A percentile compares a stretch with the other conserved stretches of the same genome.
These are phyloP conservation scores for Hyppa rectilinea DNA, from an alignment of 2,888 invertebrate species.

Conservation along the genomic window DNA sequence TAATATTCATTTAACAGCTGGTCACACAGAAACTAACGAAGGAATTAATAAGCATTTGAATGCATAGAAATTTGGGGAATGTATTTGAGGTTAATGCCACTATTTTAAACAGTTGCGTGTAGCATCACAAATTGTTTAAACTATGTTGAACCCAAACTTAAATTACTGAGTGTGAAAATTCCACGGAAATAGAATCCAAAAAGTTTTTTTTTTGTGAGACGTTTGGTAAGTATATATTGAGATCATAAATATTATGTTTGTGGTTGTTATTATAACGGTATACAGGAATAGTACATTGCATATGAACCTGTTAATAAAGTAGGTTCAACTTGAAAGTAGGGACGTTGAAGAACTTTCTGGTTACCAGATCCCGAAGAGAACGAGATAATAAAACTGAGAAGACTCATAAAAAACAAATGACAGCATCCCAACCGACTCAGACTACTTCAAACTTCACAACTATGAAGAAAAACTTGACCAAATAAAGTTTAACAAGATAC, in stretches of 20 bases:
- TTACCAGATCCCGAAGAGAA: background rate
- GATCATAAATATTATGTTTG: conserved; percentile 11
- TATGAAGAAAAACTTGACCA: conserved; percentile 22
- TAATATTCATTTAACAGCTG: conserved; percentile 33
- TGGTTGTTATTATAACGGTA: conserved; percentile 22
- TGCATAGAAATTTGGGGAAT: conserved; percentile 31
- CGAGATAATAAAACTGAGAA: conserved; percentile 17
- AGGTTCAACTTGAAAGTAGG: conserved; percentile 11
- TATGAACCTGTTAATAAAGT: background rate
- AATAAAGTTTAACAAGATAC: conserved; percentile 17
- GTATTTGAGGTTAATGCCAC: conserved; percentile 44
- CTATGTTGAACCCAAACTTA: conserved; percentile 35
- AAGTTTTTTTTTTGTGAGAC: no score
- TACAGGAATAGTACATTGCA: background rate
- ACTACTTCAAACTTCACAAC: no score
- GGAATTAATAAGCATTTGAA: conserved; percentile 40
- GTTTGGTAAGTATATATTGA: background rate
- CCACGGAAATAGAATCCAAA: conserved; percentile 16
- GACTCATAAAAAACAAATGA: conserved; percentile 19
- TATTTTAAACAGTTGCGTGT: conserved; percentile 38
- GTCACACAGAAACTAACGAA: conserved; percentile 26
- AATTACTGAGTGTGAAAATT: conserved; percentile 39
- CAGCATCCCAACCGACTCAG: background rate
- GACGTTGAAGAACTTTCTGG: background rate
- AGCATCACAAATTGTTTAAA: conserved; percentile 41